phyloP scores from a whole-genome alignment of 2,797 vertebrate species.

The Miichthys miiuy region DNA sequence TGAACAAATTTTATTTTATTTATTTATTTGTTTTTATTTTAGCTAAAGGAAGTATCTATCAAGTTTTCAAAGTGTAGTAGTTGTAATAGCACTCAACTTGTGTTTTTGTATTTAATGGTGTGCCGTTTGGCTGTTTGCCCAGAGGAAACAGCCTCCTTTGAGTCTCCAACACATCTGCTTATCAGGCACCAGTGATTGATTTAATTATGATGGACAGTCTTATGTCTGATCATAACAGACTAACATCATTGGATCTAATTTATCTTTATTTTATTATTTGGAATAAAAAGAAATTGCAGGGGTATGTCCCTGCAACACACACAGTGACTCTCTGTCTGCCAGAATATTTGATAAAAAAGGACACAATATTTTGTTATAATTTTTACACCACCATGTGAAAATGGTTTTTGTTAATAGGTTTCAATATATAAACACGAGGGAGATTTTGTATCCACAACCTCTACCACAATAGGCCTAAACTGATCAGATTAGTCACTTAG shows the following conservation, averaged over 20 bases:
- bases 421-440: too few species aligned
- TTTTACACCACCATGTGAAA: background rate
- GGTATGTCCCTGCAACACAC: too few species aligned
- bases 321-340: too few species aligned
- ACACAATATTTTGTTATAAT: background rate
- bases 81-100: background rate
- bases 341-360: background rate
- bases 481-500: background rate
- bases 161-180: background rate
- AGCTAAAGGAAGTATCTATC: background rate
- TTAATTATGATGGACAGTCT: background rate
- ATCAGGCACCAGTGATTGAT: background rate
- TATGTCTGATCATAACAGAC: background rate
- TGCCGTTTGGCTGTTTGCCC: background rate
- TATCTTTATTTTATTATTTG: constrained; percentile 5
- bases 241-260: background rate
- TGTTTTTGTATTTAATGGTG: background rate
- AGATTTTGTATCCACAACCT: too few species aligned
- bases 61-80: background rate
- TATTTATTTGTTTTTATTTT: too few species aligned
- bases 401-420: background rate
- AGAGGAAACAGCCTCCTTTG: background rate
- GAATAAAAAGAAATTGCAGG: background rate
- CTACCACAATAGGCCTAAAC: background rate
- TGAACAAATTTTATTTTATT: too few species aligned